Percentiles rank a stretch among this genome's conserved stretches.
phyloP scores from a whole-genome alignment of 1,140 invertebrate genomes.

The Apis cerana region DNA sequence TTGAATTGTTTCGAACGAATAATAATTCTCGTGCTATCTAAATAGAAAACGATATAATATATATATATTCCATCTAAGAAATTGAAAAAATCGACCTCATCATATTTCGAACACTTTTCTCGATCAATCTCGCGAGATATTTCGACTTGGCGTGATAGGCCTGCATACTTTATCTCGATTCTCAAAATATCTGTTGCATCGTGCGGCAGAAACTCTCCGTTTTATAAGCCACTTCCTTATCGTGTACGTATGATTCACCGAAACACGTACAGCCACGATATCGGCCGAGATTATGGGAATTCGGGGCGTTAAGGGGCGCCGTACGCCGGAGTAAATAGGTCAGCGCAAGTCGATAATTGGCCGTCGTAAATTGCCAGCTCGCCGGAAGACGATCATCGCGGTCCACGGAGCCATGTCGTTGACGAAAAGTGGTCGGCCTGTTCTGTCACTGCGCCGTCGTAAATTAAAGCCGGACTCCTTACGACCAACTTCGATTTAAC shows the following conservation, averaged over 20 bases:
- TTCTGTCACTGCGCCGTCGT: conserved; percentile 28
- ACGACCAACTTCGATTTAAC: conserved; percentile 49
- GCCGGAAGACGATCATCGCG: conserved; percentile 1
- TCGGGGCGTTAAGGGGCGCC: conserved; percentile 1
- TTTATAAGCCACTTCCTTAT: not conserved
- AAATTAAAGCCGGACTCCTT: conserved; percentile 54
- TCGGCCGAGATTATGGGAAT: conserved; percentile 10
- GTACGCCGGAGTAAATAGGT: conserved; percentile 33
- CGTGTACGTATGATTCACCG: not conserved
- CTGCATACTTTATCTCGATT: not conserved
- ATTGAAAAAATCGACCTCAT: too few relatives aligned
- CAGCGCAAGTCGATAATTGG: conserved; percentile 41
- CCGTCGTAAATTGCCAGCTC: conserved; percentile 21
- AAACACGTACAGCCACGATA: not conserved
- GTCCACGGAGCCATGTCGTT: not conserved
- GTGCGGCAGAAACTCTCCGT: not conserved
- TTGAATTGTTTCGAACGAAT: too few relatives aligned
- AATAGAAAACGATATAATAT: too few relatives aligned
- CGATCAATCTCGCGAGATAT: too few relatives aligned
- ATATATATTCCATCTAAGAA: too few relatives aligned
- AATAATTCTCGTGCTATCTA: too few relatives aligned
- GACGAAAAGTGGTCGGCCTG: conserved; percentile 31
- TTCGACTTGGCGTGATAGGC: too few relatives aligned
- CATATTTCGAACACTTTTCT: too few relatives aligned
- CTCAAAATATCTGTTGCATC: not conserved